Conservation (phyloP, 1,140 invertebrate species). For the Hycleus cichorii region DNA sequence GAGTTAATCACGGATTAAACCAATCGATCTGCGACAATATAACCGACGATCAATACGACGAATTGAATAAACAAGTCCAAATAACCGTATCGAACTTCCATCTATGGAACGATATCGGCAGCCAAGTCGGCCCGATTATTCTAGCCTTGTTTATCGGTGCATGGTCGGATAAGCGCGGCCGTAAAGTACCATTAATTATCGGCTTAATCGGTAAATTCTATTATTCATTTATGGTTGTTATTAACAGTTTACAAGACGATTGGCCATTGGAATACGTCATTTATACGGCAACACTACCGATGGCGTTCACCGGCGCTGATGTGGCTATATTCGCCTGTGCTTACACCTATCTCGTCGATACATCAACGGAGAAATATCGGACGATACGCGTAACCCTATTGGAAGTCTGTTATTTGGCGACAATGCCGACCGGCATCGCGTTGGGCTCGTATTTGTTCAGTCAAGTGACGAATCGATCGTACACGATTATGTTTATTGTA, state of each 20-base stretch:
- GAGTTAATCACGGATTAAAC: conserved; percentile 58
- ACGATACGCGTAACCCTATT: conserved; percentile 65
- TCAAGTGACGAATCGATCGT: conserved; percentile 51
- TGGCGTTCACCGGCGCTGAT: conserved; percentile 63
- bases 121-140: conserved; percentile 60
- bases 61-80: conserved; percentile 56
- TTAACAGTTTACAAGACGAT: conserved; percentile 53
- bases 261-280: conserved; percentile 70
- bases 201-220: conserved; percentile 64
- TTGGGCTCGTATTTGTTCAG: conserved; percentile 52
- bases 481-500: conserved; percentile 61
- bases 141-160: conserved; percentile 68
- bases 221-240: conserved; percentile 62
- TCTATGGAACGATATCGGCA: conserved; percentile 65
- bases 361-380: conserved; percentile 53
- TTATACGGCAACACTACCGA: conserved; percentile 63
- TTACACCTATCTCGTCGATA: conserved; percentile 67
- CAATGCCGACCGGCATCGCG: conserved; percentile 66
- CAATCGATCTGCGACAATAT: conserved; percentile 58
- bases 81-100: conserved; percentile 62
- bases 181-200: conserved; percentile 60
- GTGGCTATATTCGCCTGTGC: conserved; percentile 66
- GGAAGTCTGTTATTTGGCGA: conserved; percentile 63
- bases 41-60: conserved; percentile 42
- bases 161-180: conserved; percentile 63